These are phyloP conservation scores for Plusia festucae DNA, from an alignment of 2,888 invertebrate species.

Conservation along the genomic window DNA sequence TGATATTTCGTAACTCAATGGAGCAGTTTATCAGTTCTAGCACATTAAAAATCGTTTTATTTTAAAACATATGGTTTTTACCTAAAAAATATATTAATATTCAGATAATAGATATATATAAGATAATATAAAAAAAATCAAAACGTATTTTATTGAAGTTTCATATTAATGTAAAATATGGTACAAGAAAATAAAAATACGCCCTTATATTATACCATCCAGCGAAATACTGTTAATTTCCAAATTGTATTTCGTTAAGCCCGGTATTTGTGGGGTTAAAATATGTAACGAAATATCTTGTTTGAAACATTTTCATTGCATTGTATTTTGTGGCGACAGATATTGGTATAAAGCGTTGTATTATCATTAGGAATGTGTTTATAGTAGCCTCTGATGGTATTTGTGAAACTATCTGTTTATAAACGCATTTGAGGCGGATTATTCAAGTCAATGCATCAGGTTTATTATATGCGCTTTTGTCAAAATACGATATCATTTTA, in stretches of 20 bases:
- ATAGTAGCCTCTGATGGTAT: constrained; percentile 2
- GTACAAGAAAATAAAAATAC: no score
- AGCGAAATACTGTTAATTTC: constrained; percentile 7
- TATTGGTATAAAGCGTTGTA: background rate
- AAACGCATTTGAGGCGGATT: background rate
- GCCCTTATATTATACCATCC: no score
- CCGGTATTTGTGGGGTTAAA: constrained; percentile 16
- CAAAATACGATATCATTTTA: background rate
- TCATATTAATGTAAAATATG: no score
- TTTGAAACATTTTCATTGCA: constrained; percentile 19
- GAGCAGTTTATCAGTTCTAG: no score
- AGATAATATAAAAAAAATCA: no score
- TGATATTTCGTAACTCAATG: no score
- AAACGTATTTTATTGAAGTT: no score
- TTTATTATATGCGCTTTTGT: background rate
- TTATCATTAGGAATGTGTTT: background rate
- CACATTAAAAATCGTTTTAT: no score
- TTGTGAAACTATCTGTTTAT: background rate
- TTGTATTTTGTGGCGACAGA: constrained; percentile 9
- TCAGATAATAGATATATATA: no score
- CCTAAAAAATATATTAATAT: no score
- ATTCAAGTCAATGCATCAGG: background rate
- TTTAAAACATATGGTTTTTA: no score
- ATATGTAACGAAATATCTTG: constrained; percentile 9
- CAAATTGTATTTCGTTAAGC: constrained; percentile 17